Evolutionary conservation across 2,888 invertebrate species (phyloP).

Genomic region (Rhabditophanes sp.): DNA sequence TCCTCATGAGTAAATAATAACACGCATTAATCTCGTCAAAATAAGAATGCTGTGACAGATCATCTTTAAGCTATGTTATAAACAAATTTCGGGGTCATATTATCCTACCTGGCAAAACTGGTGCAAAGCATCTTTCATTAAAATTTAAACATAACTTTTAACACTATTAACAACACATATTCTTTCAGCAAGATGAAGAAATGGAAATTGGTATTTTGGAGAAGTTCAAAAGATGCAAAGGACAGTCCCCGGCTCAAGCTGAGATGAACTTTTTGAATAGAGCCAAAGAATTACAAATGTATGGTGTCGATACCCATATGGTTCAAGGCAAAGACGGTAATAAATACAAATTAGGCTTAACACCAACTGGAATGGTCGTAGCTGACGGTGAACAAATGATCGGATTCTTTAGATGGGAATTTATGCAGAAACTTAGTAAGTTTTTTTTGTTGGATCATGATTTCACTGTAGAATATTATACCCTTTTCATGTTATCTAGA

Average conservation of each 20-base stretch:
- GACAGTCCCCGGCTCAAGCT: constrained; percentile 80
- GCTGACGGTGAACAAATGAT: constrained; percentile 92
- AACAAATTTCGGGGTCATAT: too few species aligned
- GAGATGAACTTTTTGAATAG: constrained; percentile 74
- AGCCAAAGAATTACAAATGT: constrained; percentile 92
- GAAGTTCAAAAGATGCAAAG: constrained; percentile 59
- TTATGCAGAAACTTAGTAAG: constrained; percentile 87
- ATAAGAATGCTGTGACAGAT: too few species aligned
- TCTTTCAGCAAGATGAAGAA: constrained; percentile 48
- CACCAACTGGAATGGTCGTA: constrained; percentile 91
- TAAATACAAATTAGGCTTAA: constrained; percentile 84
- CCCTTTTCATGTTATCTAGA: too few species aligned
- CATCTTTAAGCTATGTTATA: too few species aligned
- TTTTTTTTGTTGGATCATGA: too few species aligned
- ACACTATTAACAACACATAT: too few species aligned
- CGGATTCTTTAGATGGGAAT: constrained; percentile 93
- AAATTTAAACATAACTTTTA: too few species aligned
- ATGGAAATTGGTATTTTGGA: constrained; percentile 82
- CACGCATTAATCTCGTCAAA: too few species aligned
- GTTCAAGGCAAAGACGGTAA: constrained; percentile 63
- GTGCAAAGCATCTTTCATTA: too few species aligned
- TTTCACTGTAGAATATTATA: too few species aligned
- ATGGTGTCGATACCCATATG: constrained; percentile 95
- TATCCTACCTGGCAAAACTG: too few species aligned
- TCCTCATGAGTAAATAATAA: too few species aligned